Conservation (phyloP, 2,888 invertebrate genomes). For the Agrochola macilenta region DNA sequence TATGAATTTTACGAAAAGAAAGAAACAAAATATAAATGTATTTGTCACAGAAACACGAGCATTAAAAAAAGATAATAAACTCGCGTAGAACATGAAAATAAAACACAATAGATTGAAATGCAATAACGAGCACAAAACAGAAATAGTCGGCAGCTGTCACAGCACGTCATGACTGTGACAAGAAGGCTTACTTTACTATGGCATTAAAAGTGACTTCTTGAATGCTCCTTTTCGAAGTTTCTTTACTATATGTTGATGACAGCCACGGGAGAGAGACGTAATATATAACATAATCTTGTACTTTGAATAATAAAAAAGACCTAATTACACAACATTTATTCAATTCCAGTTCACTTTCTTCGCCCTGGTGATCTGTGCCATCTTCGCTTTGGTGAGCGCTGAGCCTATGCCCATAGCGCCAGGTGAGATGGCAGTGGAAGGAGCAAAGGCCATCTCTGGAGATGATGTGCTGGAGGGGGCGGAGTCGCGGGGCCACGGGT, state of each 20-base stretch:
- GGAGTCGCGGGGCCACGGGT: slow-evolving; percentile 41
- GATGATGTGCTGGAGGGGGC: slow-evolving; percentile 31
- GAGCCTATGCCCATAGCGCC: slow-evolving; percentile 9
- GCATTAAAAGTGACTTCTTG: background rate
- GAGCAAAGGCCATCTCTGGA: background rate
- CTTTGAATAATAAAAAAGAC: background rate
- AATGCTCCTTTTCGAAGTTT: background rate
- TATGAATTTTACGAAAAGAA: too few relatives aligned
- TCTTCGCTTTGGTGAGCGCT: slow-evolving; percentile 57
- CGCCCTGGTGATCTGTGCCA: slow-evolving; percentile 62
- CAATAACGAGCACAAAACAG: too few relatives aligned
- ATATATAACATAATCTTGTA: too few relatives aligned
- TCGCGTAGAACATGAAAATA: too few relatives aligned
- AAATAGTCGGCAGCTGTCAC: too few relatives aligned
- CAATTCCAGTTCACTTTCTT: slow-evolving; percentile 63
- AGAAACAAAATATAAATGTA: too few relatives aligned
- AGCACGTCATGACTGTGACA: too few relatives aligned
- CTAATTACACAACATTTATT: background rate
- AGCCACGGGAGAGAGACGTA: background rate
- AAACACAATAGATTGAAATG: too few relatives aligned
- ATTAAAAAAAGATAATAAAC: too few relatives aligned
- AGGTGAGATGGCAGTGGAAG: background rate
- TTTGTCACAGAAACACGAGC: too few relatives aligned
- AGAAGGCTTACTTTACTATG: background rate
- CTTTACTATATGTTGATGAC: background rate